Percentiles rank a stretch among this genome's conserved stretches.
phyloP scores from a whole-genome alignment of 2,113 vertebrate species.

The Pelecanoides urinatrix region DNA sequence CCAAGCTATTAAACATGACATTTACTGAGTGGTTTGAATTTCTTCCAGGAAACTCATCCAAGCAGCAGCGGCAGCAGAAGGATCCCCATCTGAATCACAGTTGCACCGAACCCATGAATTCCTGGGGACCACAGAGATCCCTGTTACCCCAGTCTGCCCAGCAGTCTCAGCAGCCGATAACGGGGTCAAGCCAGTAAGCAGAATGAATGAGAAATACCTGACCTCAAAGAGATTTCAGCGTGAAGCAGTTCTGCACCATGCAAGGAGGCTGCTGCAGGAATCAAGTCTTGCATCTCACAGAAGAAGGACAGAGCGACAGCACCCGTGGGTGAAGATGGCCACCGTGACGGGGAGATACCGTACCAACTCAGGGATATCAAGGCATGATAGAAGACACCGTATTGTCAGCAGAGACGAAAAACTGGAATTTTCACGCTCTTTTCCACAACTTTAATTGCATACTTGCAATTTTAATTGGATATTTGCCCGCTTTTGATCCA shows the following conservation, averaged over 20 bases:
- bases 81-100: neutral
- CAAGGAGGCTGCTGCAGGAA: neutral
- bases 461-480: neutral
- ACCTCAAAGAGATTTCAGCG: neutral
- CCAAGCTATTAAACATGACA: neutral
- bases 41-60: neutral
- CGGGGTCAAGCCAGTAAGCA: accelerated
- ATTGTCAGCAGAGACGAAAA: neutral
- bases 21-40: neutral
- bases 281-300: too few species aligned
- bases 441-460: accelerated
- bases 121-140: neutral
- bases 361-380: neutral
- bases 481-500: neutral
- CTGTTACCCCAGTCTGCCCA: neutral
- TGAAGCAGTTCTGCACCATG: accelerated
- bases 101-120: accelerated
- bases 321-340: neutral
- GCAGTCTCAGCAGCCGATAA: accelerated
- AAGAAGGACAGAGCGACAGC: neutral
- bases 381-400: neutral
- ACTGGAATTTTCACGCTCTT: accelerated
- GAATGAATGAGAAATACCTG: neutral
- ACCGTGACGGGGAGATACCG: neutral
- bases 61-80: neutral